Evolutionary conservation across 1,140 invertebrate genomes (phyloP).

Genomic region (Apis mellifera): Amel_HAv3.1 CM009941.2:7781001-7781500

Average conservation of each 20-base stretch:
- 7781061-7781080: not conserved
- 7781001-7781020: not conserved
- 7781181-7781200: not conserved
- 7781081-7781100: not conserved
- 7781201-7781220: not conserved
- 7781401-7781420: conserved; percentile 50
- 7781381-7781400: conserved; percentile 62
- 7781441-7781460: conserved; percentile 12
- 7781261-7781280: conserved; percentile 48
- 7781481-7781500: conserved; percentile 10
- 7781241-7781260: conserved; percentile 33
- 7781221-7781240: conserved; percentile 24
- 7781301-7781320: conserved; percentile 65
- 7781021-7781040: not conserved
- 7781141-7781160: not conserved
- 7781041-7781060: not conserved
- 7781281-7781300: conserved; percentile 56
- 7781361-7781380: conserved; percentile 67
- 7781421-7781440: conserved; percentile 66
- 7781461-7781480: conserved; percentile 27
- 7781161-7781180: not conserved
- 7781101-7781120: not conserved
- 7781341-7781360: conserved; percentile 65
- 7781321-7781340: conserved; percentile 65
- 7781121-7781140: not conserved